Evolutionary conservation across 2,797 vertebrate genomes (phyloP), one percentile per base, ranked within the genome.

Genomic region (Nasua narica): DNA sequence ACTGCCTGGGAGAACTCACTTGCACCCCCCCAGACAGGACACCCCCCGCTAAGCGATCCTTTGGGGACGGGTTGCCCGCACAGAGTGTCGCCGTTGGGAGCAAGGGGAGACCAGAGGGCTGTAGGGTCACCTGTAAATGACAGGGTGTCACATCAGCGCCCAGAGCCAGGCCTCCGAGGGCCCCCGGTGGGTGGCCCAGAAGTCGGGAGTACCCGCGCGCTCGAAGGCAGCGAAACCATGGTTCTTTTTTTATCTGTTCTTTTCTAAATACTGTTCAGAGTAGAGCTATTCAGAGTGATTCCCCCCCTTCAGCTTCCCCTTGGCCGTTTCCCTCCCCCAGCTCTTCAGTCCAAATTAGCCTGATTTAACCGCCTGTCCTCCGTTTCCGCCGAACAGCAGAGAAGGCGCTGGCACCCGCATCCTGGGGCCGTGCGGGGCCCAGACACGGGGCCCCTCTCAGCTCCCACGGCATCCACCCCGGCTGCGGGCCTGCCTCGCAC

Each of bases 351-450:
- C 84, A 27, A 4, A 77, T 27, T 15, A 32, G 27, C 43, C 18
- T 25, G 5, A 4, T n/a, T 69, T 14, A 60, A 32, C 58, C 13
- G 32, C 74, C 25, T 46, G 37, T 70, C 19, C 40, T 67, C 87
- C 9, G 8, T 27, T 48, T 78, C 60, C 27, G 10, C 35, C 19
- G 19, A 54, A 40, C 65, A n/a, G 11, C 0, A 19, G 60, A 69
- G 40, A 69, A 27, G 27, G n/a, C 43, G 1, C 21, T 5, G 10
- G 0, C 58, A 27, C 23, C 40, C 23, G 0, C 5, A 0, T 29
- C 48, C 1, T 0, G 32, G 50, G 69, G 54, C 50, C 16, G 14
- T 4, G 16, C 18, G 15, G 2, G 1, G 35, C 43, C 77, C 37
- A 56, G 50, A 67, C 50, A 8, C 7, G 12, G 13, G 65, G n/a